Percentiles rank a stretch among this genome's conserved stretches.
Evolutionary conservation across 64 coral and sea anemone genomes (phyloP).

Genomic region (Astreopora myriophthalma): DNA sequence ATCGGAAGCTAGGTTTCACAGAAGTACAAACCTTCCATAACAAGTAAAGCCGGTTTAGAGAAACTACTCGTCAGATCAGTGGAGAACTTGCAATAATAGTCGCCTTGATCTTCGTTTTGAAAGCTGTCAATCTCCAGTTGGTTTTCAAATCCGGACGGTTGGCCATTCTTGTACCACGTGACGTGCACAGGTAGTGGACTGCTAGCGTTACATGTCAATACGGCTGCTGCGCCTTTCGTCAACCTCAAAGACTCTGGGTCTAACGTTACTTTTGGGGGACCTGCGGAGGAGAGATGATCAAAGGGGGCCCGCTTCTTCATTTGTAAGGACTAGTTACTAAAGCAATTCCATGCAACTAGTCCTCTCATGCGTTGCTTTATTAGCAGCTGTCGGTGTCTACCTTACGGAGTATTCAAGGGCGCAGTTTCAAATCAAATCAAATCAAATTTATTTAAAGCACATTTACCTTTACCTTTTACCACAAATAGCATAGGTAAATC

Average conservation of each 20-base stretch:
- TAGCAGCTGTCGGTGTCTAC: too few relatives aligned
- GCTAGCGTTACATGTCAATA: conserved; percentile 4
- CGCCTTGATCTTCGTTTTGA: conserved; percentile 29
- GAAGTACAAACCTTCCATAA: conserved; percentile 1
- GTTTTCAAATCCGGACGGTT: not conserved
- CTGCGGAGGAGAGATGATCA: not conserved
- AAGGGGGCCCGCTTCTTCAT: too few relatives aligned
- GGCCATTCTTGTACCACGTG: conserved; percentile 31
- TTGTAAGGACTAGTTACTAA: too few relatives aligned
- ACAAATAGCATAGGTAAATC: too few relatives aligned
- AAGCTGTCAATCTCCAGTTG: conserved; percentile 21
- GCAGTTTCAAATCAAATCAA: too few relatives aligned
- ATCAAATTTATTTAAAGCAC: too few relatives aligned
- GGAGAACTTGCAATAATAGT: conserved; percentile 40
- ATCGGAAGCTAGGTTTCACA: not conserved
- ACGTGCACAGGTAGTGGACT: conserved; percentile 1
- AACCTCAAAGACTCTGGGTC: not conserved
- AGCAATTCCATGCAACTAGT: too few relatives aligned
- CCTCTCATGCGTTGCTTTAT: too few relatives aligned
- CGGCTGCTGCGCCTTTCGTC: not conserved
- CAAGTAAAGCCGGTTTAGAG: conserved; percentile 31
- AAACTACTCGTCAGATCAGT: not conserved
- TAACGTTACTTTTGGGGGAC: not conserved
- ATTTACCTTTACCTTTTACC: too few relatives aligned
- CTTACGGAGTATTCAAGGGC: too few relatives aligned